These are phyloP conservation scores for Drosophila ustulata DNA, from an alignment of 2,888 invertebrate species.

Conservation along the genomic window DNA sequence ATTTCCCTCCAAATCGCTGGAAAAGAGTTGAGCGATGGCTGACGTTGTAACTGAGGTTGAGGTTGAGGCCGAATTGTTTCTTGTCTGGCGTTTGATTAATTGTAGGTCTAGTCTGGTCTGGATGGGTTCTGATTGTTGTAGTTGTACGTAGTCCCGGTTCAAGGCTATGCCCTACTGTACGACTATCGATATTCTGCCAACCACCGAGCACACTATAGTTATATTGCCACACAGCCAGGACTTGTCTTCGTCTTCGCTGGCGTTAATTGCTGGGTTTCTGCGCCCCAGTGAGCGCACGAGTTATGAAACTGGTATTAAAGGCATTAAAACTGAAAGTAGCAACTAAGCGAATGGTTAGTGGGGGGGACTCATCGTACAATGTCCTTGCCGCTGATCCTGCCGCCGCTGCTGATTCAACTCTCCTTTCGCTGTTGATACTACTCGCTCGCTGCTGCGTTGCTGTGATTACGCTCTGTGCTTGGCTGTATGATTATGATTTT, in stretches of 20 bases:
- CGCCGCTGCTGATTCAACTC: constrained; percentile 32
- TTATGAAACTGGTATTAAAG: constrained; percentile 77
- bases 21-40: constrained; percentile 64
- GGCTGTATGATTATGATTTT: constrained; percentile 74
- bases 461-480: constrained; percentile 74
- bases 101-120: constrained; percentile 47
- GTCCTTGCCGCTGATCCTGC: constrained; percentile 48
- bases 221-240: constrained; percentile 10
- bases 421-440: constrained; percentile 22
- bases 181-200: constrained; percentile 38
- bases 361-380: constrained; percentile 26
- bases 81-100: constrained; percentile 69
- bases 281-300: constrained; percentile 76
- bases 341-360: constrained; percentile 66
- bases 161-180: constrained; percentile 54
- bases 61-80: constrained; percentile 4
- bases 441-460: constrained; percentile 37
- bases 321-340: constrained; percentile 67
- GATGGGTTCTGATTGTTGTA: constrained; percentile 1
- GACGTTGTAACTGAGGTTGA: constrained; percentile 42
- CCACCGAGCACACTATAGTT: constrained; percentile 33
- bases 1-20: constrained; percentile 28
- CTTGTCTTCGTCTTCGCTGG: constrained; percentile 43
- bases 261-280: constrained; percentile 71
- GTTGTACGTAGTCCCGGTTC: constrained; percentile 37